Evolutionary conservation across 2,113 vertebrate species (phyloP).

Genomic region (Centropus unirufus): DNA sequence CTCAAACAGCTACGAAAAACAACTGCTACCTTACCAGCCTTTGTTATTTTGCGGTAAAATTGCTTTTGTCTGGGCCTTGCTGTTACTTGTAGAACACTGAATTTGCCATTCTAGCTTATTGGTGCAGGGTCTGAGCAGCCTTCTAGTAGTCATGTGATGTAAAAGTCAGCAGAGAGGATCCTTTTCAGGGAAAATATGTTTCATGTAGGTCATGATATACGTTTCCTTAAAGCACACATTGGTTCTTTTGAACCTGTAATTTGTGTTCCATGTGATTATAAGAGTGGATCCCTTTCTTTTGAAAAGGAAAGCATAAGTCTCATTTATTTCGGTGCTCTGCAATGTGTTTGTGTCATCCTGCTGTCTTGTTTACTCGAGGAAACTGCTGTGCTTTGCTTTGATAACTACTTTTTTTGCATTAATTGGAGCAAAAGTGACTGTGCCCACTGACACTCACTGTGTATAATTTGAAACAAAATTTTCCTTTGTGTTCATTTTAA

Average conservation of each 20-base stretch:
- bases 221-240: background rate
- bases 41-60: slow-evolving; percentile 50
- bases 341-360: background rate
- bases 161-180: background rate
- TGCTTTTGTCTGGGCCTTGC: slow-evolving; percentile 22
- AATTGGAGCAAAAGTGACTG: slow-evolving; percentile 5
- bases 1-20: slow-evolving; percentile 31
- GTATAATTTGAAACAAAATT: background rate
- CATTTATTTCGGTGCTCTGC: background rate
- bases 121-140: background rate
- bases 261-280: background rate
- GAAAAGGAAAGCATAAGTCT: background rate
- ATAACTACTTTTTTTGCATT: background rate
- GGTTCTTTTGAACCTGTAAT: background rate
- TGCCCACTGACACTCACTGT: background rate
- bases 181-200: background rate
- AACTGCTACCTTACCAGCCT: slow-evolving; percentile 56
- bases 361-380: background rate
- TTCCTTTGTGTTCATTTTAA: background rate
- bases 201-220: background rate
- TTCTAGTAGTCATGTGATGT: background rate
- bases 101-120: background rate
- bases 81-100: slow-evolving; percentile 31
- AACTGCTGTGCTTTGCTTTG: background rate
- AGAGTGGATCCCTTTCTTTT: background rate